Conservation (phyloP, 2,113 vertebrate species). For the Labeo catla region DNA sequence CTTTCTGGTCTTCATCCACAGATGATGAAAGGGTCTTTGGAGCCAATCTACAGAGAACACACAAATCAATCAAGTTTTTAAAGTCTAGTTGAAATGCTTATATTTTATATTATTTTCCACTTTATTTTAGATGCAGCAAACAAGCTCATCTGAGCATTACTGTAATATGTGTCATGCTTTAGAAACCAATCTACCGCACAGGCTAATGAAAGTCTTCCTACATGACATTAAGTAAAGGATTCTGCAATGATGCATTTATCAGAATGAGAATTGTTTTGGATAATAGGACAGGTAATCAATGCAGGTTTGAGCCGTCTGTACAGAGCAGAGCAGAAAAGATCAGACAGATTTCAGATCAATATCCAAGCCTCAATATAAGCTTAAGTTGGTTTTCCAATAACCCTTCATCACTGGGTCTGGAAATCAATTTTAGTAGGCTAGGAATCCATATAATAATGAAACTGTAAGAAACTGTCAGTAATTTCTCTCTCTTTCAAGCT, state of each 20-base stretch:
- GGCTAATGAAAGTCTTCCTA: constrained; percentile 28
- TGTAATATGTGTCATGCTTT: background rate
- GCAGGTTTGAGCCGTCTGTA: constrained; percentile 30
- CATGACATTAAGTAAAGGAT: constrained; percentile 37
- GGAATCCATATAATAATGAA: constrained; percentile 23
- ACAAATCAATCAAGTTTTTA: background rate
- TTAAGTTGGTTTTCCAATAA: constrained; percentile 27
- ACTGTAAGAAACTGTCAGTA: background rate
- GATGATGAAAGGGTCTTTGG: background rate
- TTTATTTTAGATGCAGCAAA: background rate
- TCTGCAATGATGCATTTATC: constrained; percentile 46
- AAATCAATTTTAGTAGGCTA: background rate
- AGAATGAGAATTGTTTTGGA: constrained; percentile 45
- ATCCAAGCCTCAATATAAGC: constrained; percentile 7
- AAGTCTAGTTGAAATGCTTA: background rate
- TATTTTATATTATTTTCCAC: no score
- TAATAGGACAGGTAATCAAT: constrained; percentile 55
- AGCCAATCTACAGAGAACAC: constrained; percentile 36
- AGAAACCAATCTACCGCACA: background rate
- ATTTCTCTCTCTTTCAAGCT: background rate
- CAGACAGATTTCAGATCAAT: constrained; percentile 44
- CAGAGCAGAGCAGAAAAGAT: constrained; percentile 27
- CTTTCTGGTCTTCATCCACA: constrained; percentile 41
- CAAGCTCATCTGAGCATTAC: background rate
- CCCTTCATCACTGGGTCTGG: background rate